These are phyloP conservation scores for Gari tellinella DNA, from an alignment of 2,888 invertebrate genomes.

Conservation along the genomic window DNA sequence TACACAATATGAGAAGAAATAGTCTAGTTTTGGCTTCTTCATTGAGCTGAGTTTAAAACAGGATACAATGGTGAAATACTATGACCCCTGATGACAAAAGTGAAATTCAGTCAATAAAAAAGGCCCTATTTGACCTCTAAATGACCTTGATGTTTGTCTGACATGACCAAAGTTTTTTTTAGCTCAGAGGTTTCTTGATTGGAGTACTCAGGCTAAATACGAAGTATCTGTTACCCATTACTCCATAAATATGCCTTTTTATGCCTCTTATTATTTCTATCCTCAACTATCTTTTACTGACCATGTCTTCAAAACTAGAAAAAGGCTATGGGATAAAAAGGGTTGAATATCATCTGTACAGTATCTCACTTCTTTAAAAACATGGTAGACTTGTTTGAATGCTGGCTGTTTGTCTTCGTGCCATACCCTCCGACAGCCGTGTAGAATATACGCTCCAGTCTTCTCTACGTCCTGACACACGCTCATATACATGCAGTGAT, in stretches of 20 bases:
- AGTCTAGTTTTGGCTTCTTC: too few species aligned
- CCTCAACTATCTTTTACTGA: background rate
- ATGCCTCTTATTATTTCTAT: constrained; percentile 1
- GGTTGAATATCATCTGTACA: background rate
- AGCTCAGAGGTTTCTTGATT: too few species aligned
- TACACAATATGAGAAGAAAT: too few species aligned
- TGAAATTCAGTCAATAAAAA: too few species aligned
- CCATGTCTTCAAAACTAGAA: background rate
- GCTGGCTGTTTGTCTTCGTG: constrained; percentile 94
- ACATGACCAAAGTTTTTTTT: too few species aligned
- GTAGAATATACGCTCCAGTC: constrained; percentile 92
- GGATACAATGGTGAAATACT: too few species aligned
- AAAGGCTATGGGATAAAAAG: background rate
- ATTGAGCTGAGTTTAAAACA: too few species aligned
- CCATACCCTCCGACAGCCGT: constrained; percentile 95
- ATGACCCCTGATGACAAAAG: too few species aligned
- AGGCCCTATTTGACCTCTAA: too few species aligned
- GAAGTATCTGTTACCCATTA: too few species aligned
- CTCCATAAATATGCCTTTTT: too few species aligned
- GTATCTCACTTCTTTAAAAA: constrained; percentile 82
- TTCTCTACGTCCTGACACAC: constrained; percentile 90
- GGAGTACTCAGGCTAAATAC: background rate
- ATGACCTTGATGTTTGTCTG: too few species aligned
- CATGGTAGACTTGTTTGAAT: constrained; percentile 90
- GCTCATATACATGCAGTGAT: constrained; percentile 98